Evolutionary conservation across 1,140 invertebrate species (phyloP).

Genomic region (Scaptomyza hsui): DNA sequence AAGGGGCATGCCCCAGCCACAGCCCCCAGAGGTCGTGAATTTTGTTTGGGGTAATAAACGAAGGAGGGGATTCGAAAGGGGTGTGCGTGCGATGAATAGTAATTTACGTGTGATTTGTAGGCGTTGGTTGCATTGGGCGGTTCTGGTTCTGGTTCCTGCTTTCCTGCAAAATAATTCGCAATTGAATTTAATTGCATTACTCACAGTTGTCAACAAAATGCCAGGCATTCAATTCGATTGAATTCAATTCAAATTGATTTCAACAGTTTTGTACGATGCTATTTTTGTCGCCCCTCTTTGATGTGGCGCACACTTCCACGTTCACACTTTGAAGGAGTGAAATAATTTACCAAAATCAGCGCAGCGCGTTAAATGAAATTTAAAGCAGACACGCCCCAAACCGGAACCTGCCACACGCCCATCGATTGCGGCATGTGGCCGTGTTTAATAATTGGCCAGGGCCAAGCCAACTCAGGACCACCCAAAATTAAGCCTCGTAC

Average conservation of each 20-base stretch:
- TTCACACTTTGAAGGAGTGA: conserved; percentile 54
- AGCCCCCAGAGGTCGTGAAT: conserved; percentile 7
- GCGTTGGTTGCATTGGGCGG: not conserved
- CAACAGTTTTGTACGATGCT: conserved; percentile 20
- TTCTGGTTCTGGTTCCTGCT: conserved; percentile 19
- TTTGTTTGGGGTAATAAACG: not conserved
- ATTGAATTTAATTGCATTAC: conserved; percentile 82
- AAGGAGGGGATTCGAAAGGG: not conserved
- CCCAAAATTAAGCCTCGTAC: not conserved
- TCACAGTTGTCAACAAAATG: conserved; percentile 81
- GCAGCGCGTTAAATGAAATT: conserved; percentile 20
- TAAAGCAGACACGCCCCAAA: conserved; percentile 32
- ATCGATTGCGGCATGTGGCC: too few relatives aligned
- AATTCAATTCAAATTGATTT: conserved; percentile 80
- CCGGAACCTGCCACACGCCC: too few relatives aligned
- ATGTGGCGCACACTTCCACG: conserved; percentile 68
- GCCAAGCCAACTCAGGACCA: too few relatives aligned
- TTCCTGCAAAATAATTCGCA: conserved; percentile 73
- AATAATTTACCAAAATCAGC: conserved; percentile 36
- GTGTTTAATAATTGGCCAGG: too few relatives aligned
- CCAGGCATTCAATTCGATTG: conserved; percentile 77
- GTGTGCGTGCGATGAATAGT: conserved; percentile 56
- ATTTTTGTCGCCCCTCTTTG: conserved; percentile 29
- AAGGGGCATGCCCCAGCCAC: conserved; percentile 2
- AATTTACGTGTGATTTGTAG: conserved; percentile 43